phyloP scores from a whole-genome alignment of 2,113 vertebrate species.

The Amphilophus citrinellus region DNA sequence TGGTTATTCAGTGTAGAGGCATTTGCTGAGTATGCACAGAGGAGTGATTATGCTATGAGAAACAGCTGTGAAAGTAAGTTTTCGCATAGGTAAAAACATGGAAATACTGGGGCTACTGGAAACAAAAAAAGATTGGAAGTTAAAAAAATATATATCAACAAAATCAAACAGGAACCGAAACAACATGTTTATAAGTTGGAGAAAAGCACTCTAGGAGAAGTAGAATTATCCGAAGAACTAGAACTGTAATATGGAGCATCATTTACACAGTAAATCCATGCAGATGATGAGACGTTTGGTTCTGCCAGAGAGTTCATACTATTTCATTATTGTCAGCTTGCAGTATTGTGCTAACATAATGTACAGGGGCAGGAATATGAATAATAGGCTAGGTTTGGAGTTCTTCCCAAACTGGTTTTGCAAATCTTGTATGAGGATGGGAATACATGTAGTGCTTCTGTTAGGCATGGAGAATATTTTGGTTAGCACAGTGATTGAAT shows the following conservation, averaged over 20 bases:
- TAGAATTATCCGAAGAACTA: neutral
- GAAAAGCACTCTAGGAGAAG: neutral
- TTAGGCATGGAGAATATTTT: neutral
- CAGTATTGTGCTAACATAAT: neutral
- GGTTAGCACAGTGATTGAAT: neutral
- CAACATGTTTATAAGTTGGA: neutral
- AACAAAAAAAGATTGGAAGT: no score
- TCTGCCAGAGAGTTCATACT: neutral
- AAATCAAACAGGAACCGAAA: neutral
- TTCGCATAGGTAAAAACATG: no score
- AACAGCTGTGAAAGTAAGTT: neutral
- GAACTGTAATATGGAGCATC: neutral
- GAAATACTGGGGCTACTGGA: no score
- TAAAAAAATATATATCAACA: no score
- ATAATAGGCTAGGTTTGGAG: neutral
- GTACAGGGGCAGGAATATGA: neutral
- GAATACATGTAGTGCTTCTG: neutral
- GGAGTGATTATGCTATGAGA: neutral
- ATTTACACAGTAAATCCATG: neutral
- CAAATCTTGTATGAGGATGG: neutral
- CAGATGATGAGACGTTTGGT: neutral
- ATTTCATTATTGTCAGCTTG: neutral
- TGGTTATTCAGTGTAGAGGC: neutral
- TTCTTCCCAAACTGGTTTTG: neutral
- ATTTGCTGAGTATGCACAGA: neutral